These are phyloP conservation scores for Misgurnus mizolepis DNA, from an alignment of 2,113 vertebrate species.

Conservation along the genomic window DNA sequence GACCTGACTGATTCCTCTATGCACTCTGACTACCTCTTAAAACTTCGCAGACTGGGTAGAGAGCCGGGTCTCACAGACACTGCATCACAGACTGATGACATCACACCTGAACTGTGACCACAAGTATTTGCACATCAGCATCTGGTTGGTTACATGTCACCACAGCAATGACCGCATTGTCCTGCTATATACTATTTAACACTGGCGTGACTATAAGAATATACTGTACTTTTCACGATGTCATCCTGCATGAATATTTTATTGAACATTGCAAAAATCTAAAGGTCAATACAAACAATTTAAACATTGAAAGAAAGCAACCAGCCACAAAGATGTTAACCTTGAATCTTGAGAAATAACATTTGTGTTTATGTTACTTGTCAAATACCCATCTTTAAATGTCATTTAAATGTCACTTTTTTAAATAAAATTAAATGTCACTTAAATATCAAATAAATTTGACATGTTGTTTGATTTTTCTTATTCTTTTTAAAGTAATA, in stretches of 20 bases:
- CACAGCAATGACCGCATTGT: too few relatives aligned
- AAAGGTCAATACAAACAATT: too few relatives aligned
- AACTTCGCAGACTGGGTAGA: slow-evolving; percentile 42
- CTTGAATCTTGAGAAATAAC: too few relatives aligned
- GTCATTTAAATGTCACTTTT: background rate
- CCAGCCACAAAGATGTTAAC: too few relatives aligned
- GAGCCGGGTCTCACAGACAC: slow-evolving; percentile 52
- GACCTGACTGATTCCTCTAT: slow-evolving; percentile 58
- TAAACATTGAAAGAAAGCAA: too few relatives aligned
- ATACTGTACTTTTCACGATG: background rate
- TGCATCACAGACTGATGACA: slow-evolving; percentile 50
- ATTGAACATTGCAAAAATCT: too few relatives aligned
- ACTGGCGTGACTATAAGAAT: too few relatives aligned
- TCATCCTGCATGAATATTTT: background rate
- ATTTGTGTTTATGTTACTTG: too few relatives aligned
- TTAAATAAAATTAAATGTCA: background rate
- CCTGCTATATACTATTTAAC: too few relatives aligned
- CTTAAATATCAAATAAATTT: background rate
- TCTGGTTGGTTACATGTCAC: too few relatives aligned
- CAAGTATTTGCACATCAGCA: background rate
- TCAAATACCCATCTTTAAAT: background rate
- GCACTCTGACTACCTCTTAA: slow-evolving; percentile 59
- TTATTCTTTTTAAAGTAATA: too few relatives aligned
- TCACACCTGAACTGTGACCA: slow-evolving; percentile 20
- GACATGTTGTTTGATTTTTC: background rate